Evolutionary conservation across 37 sponge, comb jelly and placozoan species (phyloP).

Genomic region (Hexactinellida sp.): DNA sequence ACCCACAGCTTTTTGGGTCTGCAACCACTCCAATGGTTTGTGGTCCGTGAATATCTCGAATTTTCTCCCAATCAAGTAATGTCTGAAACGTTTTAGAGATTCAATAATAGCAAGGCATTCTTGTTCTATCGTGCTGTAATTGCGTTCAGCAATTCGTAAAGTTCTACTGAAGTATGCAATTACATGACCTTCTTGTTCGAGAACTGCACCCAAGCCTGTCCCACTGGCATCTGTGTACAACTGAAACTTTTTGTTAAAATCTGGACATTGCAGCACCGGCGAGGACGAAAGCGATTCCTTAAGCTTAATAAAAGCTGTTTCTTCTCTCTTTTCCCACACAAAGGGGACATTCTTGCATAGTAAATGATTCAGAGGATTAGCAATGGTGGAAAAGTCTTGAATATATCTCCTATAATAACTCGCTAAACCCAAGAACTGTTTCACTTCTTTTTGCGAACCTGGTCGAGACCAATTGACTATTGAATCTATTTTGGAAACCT

Average conservation of each 20-base stretch:
- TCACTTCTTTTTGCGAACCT: conserved; percentile 17
- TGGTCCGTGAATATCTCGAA: conserved; percentile 34
- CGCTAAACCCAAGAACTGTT: conserved; percentile 30
- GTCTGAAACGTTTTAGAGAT: conserved; percentile 27
- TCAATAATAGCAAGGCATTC: conserved; percentile 25
- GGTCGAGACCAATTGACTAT: not conserved
- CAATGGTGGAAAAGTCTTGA: conserved; percentile 29
- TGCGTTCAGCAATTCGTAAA: conserved; percentile 24
- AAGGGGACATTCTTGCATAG: conserved; percentile 26
- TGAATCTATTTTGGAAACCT: conserved; percentile 12
- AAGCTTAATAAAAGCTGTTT: conserved; percentile 20
- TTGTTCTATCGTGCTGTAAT: conserved; percentile 26
- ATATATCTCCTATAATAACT: conserved; percentile 36
- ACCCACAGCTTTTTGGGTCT: conserved; percentile 30
- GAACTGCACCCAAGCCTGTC: conserved; percentile 7
- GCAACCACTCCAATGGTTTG: conserved; percentile 32
- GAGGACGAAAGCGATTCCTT: not conserved
- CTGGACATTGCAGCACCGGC: conserved; percentile 19
- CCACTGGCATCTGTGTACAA: conserved; percentile 26
- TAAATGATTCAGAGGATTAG: conserved; percentile 26
- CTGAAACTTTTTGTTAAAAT: not conserved
- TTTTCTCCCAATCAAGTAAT: conserved; percentile 22
- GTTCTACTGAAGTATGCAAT: conserved; percentile 29
- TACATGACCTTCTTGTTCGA: conserved; percentile 22
- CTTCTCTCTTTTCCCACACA: conserved; percentile 2